Evolutionary conservation across 1,140 invertebrate genomes (phyloP), one percentile per base, ranked within the genome.

Genomic region (Caerostris extrusa): DNA sequence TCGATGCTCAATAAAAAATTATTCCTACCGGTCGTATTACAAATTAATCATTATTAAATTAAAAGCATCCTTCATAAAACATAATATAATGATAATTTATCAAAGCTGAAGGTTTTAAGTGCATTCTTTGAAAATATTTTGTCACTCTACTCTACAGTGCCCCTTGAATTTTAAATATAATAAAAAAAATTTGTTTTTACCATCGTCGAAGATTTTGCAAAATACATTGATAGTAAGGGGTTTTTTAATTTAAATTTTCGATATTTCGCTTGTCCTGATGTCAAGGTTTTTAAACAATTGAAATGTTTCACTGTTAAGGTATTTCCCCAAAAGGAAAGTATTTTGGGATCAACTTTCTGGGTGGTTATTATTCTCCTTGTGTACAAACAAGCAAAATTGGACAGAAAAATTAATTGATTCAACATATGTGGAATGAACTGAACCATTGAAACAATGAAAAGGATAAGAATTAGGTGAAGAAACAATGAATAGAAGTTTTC

Each of bases 231-330:
- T 53, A 34, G 8, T 7, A 50, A 5, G 12, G 34, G 3, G 71
- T 64, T 34, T 77, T 77, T 77, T 3, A 50, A 8, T 77, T 77
- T 12, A 50, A 53, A 53, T 50, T 77, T 50, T 12, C 14, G 71
- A 12, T 5, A 3, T 4, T 50, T 4, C 69, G 12, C 5, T 5
- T 77, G 3, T 77, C 12, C 53, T 12, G 3, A 3, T 77, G 3
- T 12, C 71, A 77, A 77, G 71, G 71, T 77, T 77, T 34, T 77
- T 77, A 77, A 77, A 77, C 71, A 77, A 77, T 77, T 50, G 71
- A 12, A 5, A 53, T 50, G 50, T 53, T 53, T 10, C 10, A 12
- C 34, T 53, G 71, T 12, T 50, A 77, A 77, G 71, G 71, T 50
- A 77, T 14, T 53, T 77, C 50, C 71, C 71, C 53, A 50, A 5